Base-by-base conservation (phyloP, 37 sponge, comb jelly and placozoan genomes). In the Mnemiopsis leidyi region DNA sequence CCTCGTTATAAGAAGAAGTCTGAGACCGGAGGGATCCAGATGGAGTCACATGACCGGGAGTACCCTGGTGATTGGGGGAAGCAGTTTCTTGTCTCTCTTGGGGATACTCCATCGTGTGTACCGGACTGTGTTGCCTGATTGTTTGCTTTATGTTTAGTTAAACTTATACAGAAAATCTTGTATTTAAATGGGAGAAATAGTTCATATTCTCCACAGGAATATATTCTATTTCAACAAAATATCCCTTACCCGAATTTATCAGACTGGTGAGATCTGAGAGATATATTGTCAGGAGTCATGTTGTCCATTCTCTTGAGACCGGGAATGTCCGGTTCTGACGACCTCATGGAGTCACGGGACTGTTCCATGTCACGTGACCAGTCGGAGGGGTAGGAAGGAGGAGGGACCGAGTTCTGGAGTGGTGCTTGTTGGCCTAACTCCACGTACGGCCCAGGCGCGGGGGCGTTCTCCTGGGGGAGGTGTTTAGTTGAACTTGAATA, bases 231-330 rank as follows among this genome's bases (percentile, higher is more conserved):
- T 67, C 68, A 21, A 13, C 68, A 67, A 67, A 67, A 13, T 67
- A 67, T 21, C 68, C 75, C 20, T 71, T 71, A 77, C 79, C 79
- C 36, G 79, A 34, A 34, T 32, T 32, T 77, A 28, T 77, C 79
- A 1, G 79, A 32, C 32, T 77, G 79, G 18, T 77, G 36, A 3
- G 79, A 77, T 32, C 79, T 77, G 35, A 77, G 79, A 3, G 79
- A 77, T 1, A 77, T 77, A 34, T 31, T 77, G 33, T 77, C 79
- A 77, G 79, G 79, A 34, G 79, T 77, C 26, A 77, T 77, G 36
- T 31, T 31, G 36, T 77, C 79, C 1, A 36, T 77, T 32, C 79
- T 77, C 79, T 32, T 26, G 36, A 77, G 79, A 32, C 36, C 32
- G 0, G 79, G 9, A 16, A 77, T 77, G 35, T 77, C 79, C 3